phyloP scores from a whole-genome alignment of 35 echinoderm and acorn worm genomes.

The Lytechinus variegatus region DNA sequence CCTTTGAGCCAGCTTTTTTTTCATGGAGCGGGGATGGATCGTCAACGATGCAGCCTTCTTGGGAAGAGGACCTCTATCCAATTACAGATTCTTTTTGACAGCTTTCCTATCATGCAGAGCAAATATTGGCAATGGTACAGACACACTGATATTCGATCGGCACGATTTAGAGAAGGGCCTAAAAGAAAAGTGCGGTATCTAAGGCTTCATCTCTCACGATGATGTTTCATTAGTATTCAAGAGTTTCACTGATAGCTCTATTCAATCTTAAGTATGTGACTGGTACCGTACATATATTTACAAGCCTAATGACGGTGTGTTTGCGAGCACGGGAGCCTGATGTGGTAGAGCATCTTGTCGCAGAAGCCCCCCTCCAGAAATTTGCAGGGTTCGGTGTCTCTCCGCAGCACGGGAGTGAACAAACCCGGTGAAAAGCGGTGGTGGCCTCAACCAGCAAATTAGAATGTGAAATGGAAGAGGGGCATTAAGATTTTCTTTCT shows the following conservation, averaged over 20 bases:
- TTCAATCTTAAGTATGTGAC: slow-evolving; percentile 24
- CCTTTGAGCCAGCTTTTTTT: background rate
- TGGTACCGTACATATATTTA: slow-evolving; percentile 45
- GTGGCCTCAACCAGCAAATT: slow-evolving; percentile 42
- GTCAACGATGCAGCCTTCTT: background rate
- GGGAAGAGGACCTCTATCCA: slow-evolving; percentile 12
- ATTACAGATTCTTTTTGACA: slow-evolving; percentile 47
- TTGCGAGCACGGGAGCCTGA: background rate
- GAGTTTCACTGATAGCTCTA: slow-evolving; percentile 26
- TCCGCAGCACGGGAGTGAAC: background rate
- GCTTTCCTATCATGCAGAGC: background rate
- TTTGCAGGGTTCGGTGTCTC: slow-evolving; percentile 29
- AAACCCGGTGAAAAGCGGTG: background rate
- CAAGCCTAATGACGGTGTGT: slow-evolving; percentile 37
- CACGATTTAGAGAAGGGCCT: background rate
- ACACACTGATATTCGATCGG: background rate
- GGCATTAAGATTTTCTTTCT: slow-evolving; percentile 43
- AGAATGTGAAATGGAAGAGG: slow-evolving; percentile 23
- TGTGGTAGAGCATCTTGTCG: background rate
- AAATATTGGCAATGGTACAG: slow-evolving; percentile 23
- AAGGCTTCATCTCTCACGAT: background rate
- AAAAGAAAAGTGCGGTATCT: background rate
- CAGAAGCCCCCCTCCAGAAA: slow-evolving; percentile 38
- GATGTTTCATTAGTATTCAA: slow-evolving; percentile 34
- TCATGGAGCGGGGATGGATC: background rate